Base-by-base conservation (phyloP, 2,113 vertebrate genomes). In the Butorides virescens region DNA sequence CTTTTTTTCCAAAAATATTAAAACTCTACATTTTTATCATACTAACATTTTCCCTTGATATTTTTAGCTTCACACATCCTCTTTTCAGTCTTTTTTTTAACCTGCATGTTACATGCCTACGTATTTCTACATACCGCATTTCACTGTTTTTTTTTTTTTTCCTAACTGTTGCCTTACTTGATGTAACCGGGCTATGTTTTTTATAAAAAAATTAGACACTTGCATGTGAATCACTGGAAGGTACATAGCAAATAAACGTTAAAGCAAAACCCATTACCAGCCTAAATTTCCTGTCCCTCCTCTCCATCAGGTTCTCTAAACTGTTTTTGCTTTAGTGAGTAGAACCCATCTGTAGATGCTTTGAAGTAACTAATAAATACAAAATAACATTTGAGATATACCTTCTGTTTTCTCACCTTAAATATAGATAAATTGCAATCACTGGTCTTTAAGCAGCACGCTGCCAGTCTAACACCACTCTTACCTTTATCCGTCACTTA, bases 141-240 rank as follows among this genome's bases (percentile, higher is more conserved):
- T 13, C 0, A 58, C 36, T 49, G 9, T 46, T 0, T 0, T 34
- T 65, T 70, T 0, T 0, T 34, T 65, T 70, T 58, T 20, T 7
- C 12, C 16, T 52, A 47, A 53, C 5, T 74, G 25, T 11, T 1
- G 0, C 17, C 30, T 75, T 87, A 44, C 3, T 85, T 76, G 63
- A 75, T 42, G 15, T 15, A 75, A 76, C 15, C 7, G 65, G 47
- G 1, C 17, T 66, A 5, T 32, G 42, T 55, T 39, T 52, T 44
- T 49, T 27, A 44, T 27, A 62, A 83, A 29, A 3, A 70, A 47
- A 32, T 62, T 53, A 87, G 42, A 74, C 17, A 74, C 27, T 55
- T 66, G 25, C 11, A 62, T 50, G 29, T 67, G 56, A 36, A 47
- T 71, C 19, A 49, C 30, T 67, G 42, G 18, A 66, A 82, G 8